Conservation (phyloP, 2,888 invertebrate species). For the Meteorus colon region DNA sequence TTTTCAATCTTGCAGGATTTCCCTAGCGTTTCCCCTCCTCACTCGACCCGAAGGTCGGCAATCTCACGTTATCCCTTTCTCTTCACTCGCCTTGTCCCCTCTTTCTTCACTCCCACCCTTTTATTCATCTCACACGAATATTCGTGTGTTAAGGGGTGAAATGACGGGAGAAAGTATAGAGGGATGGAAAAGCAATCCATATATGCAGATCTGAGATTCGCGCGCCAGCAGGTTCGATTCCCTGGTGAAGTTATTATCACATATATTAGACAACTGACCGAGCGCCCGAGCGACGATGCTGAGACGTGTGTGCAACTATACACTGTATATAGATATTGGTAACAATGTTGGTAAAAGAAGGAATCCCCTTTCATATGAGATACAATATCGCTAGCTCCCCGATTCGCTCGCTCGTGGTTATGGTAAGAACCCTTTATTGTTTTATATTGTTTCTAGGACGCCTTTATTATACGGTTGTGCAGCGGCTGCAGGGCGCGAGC, state of each 20-base stretch:
- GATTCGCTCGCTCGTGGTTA: conserved; percentile 61
- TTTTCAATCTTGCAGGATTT: conserved; percentile 60
- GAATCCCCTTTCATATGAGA: conserved; percentile 56
- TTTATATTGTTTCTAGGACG: conserved; percentile 70
- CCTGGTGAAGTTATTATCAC: conserved; percentile 70
- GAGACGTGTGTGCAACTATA: conserved; percentile 31
- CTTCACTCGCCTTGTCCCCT: conserved; percentile 29
- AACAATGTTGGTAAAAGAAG: conserved; percentile 35
- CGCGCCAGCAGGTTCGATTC: conserved; percentile 66
- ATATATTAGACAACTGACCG: conserved; percentile 71
- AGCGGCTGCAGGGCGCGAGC: conserved; percentile 27
- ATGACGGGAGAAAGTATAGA: conserved; percentile 62
- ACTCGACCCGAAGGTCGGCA: conserved; percentile 15
- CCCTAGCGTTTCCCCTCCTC: conserved; percentile 44
- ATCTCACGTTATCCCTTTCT: conserved; percentile 43
- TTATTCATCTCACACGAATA: conserved; percentile 38
- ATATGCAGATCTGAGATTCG: conserved; percentile 70
- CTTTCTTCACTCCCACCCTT: conserved; percentile 33
- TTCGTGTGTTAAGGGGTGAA: conserved; percentile 71
- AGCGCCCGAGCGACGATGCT: conserved; percentile 43
- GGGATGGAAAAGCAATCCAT: conserved; percentile 61
- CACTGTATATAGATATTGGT: background rate
- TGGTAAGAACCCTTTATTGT: conserved; percentile 71
- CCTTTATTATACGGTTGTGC: conserved; percentile 63
- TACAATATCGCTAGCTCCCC: conserved; percentile 62